A percentile compares a stretch with the other conserved stretches of the same genome.
Conservation (phyloP, 2,888 invertebrate genomes). For the Drosophila stalkeri region DNA sequence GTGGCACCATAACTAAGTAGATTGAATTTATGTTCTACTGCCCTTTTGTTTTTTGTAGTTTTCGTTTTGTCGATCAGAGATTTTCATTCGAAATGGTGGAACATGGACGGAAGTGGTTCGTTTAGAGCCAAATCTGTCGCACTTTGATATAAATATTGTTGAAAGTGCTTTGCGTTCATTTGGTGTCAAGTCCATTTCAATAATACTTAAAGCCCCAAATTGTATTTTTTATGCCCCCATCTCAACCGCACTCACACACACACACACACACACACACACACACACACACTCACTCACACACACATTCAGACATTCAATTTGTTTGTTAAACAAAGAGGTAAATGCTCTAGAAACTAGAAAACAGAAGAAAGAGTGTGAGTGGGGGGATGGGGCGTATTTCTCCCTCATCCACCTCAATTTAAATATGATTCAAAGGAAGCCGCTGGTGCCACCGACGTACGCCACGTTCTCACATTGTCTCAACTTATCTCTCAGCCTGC, state of each 20-base stretch:
- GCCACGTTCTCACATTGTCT: slow-evolving; percentile 27
- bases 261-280: slow-evolving; percentile 7
- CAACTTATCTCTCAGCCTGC: slow-evolving; percentile 6
- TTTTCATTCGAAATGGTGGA: background rate
- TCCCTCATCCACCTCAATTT: slow-evolving; percentile 5
- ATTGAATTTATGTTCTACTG: slow-evolving; percentile 6
- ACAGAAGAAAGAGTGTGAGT: too few relatives aligned
- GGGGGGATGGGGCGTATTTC: background rate
- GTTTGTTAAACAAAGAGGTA: slow-evolving; percentile 73
- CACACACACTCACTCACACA: background rate
- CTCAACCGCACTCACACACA: slow-evolving; percentile 13
- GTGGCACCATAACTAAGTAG: slow-evolving; percentile 12
- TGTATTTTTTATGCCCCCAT: slow-evolving; percentile 6
- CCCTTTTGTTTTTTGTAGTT: background rate
- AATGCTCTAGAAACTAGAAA: slow-evolving; percentile 19
- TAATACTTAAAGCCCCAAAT: slow-evolving; percentile 44
- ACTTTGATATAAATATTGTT: slow-evolving; percentile 48
- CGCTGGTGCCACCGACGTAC: slow-evolving; percentile 60
- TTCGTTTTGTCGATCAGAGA: background rate
- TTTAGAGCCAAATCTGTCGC: slow-evolving; percentile 48
- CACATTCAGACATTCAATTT: slow-evolving; percentile 44
- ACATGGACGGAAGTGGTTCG: slow-evolving; percentile 44
- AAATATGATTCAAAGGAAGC: slow-evolving; percentile 21
- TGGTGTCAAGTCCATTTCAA: slow-evolving; percentile 80
- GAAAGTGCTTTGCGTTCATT: slow-evolving; percentile 63